phyloP scores from a whole-genome alignment of 1,140 invertebrate genomes.

The Hermatobates lingyangjiaoensis region DNA sequence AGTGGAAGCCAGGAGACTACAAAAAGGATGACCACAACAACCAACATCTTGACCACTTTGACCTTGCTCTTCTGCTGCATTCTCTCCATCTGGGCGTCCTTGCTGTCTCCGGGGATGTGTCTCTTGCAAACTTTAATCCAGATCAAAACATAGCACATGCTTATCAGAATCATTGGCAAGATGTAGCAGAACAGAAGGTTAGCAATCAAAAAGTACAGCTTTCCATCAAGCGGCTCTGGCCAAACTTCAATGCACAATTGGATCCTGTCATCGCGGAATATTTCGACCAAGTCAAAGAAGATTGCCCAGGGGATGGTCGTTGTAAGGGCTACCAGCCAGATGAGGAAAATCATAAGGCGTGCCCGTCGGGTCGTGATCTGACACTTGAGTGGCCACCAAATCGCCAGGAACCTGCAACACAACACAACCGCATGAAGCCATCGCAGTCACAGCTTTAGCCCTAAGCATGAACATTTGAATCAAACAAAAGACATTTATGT shows the following conservation, averaged over 20 bases:
- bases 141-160: slow-evolving; percentile 79
- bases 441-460: too few species aligned
- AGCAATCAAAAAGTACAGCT: slow-evolving; percentile 71
- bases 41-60: slow-evolving; percentile 91
- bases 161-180: slow-evolving; percentile 78
- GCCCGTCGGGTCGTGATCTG: slow-evolving; percentile 76
- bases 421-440: too few species aligned
- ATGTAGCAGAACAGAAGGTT: slow-evolving; percentile 82
- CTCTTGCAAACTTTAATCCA: slow-evolving; percentile 79
- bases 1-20: slow-evolving; percentile 87
- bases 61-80: slow-evolving; percentile 84
- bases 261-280: slow-evolving; percentile 48
- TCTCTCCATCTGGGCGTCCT: slow-evolving; percentile 75
- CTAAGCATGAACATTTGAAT: too few species aligned
- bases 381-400: slow-evolving; percentile 81
- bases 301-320: slow-evolving; percentile 77
- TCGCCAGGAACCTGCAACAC: slow-evolving; percentile 77
- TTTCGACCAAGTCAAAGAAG: slow-evolving; percentile 63
- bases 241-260: slow-evolving; percentile 37
- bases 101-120: slow-evolving; percentile 72
- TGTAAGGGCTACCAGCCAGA: slow-evolving; percentile 70
- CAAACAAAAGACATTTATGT: too few species aligned
- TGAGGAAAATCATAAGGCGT: slow-evolving; percentile 68
- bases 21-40: slow-evolving; percentile 85
- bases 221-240: slow-evolving; percentile 58